Conservation (phyloP, 1,140 invertebrate species). For the Drosophila trapezifrons region DNA sequence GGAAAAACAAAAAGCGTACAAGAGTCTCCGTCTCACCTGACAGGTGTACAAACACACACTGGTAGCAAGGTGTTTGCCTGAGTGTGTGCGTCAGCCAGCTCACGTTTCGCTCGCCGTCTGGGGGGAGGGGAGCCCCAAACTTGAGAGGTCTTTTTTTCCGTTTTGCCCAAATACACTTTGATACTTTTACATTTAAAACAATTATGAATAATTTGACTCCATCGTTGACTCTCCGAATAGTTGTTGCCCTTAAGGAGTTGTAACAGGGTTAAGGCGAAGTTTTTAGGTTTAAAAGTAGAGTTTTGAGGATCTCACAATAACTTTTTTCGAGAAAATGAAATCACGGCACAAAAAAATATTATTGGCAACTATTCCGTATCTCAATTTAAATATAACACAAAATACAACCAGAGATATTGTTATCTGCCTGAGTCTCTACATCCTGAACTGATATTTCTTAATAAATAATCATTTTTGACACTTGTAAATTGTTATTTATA, state of each 20-base stretch:
- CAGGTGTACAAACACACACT: constrained; percentile 67
- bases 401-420: background rate
- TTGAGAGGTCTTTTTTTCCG: constrained; percentile 43
- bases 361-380: no score
- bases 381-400: background rate
- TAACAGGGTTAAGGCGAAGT: constrained; percentile 5
- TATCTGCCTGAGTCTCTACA: no score
- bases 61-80: constrained; percentile 34
- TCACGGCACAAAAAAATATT: no score
- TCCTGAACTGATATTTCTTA: no score
- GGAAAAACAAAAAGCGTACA: constrained; percentile 35
- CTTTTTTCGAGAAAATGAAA: no score
- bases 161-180: constrained; percentile 56
- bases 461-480: no score
- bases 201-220: constrained; percentile 16
- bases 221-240: constrained; percentile 5
- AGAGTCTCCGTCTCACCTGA: constrained; percentile 69
- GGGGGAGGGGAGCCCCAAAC: constrained; percentile 35
- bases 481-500: no score
- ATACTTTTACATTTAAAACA: constrained; percentile 55
- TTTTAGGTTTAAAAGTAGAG: background rate
- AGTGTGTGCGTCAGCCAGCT: constrained; percentile 58
- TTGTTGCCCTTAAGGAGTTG: constrained; percentile 41
- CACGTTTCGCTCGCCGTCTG: constrained; percentile 67
- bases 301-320: background rate